phyloP scores from a whole-genome alignment of 2,888 invertebrate species.

The Adela reaumurella region DNA sequence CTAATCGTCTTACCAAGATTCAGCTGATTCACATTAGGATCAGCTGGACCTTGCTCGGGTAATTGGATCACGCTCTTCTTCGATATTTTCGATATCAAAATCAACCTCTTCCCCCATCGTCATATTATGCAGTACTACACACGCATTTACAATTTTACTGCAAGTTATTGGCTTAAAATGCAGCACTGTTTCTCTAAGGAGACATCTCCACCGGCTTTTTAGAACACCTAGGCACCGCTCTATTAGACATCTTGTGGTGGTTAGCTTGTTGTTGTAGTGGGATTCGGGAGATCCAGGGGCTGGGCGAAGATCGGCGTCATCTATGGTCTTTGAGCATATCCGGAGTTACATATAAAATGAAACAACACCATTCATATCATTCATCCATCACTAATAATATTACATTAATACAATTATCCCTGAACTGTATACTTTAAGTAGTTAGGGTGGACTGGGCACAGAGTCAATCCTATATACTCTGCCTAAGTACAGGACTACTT shows the following conservation, averaged over 20 bases:
- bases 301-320: slow-evolving; percentile 1
- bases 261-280: not conserved
- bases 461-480: too few species aligned
- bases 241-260: not conserved
- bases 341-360: slow-evolving; percentile 2
- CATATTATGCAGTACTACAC: slow-evolving; percentile 4
- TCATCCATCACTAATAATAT: too few species aligned
- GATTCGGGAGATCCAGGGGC: slow-evolving; percentile 1
- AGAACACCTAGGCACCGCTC: slow-evolving; percentile 4
- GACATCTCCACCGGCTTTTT: slow-evolving; percentile 4
- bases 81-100: too few species aligned
- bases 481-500: too few species aligned
- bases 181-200: slow-evolving; percentile 1
- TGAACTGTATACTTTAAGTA: too few species aligned
- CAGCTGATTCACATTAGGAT: too few species aligned
- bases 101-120: not conserved
- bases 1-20: too few species aligned
- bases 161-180: slow-evolving; percentile 2
- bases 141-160: slow-evolving; percentile 3
- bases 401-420: too few species aligned
- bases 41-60: too few species aligned
- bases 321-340: slow-evolving; percentile 1
- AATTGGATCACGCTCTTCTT: too few species aligned
- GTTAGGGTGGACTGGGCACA: too few species aligned
- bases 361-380: too few species aligned